Evolutionary conservation across 2,113 vertebrate genomes (phyloP).

Genomic region (Holacanthus passer): DNA sequence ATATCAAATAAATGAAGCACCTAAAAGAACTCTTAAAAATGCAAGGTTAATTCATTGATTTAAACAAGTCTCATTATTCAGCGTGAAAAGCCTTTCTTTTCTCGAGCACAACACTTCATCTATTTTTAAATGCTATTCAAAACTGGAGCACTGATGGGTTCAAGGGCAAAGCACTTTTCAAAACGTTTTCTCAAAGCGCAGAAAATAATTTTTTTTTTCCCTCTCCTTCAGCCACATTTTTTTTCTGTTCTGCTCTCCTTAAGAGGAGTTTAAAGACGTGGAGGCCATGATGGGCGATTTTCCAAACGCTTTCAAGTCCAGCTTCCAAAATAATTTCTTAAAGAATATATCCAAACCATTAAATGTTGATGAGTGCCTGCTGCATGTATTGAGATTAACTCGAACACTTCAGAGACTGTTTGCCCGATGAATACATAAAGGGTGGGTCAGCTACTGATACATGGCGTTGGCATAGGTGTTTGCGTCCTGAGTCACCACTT

Average conservation of each 20-base stretch:
- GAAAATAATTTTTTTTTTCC: conserved; percentile 39
- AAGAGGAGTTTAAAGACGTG: conserved; percentile 47
- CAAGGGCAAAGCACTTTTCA: conserved; percentile 59
- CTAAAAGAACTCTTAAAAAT: conserved; percentile 45
- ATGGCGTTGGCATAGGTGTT: conserved; percentile 10
- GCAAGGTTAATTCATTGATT: conserved; percentile 52
- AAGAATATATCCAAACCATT: conserved; percentile 28
- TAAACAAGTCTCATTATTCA: conserved; percentile 46
- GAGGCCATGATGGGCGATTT: conserved; percentile 29
- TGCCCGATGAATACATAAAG: not conserved
- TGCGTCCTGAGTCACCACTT: conserved; percentile 20
- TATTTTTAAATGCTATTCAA: conserved; percentile 47
- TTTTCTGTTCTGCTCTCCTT: conserved; percentile 35
- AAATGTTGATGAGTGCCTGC: conserved; percentile 9
- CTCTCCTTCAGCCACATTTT: conserved; percentile 37
- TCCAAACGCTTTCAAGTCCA: conserved; percentile 51
- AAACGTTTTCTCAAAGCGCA: conserved; percentile 35
- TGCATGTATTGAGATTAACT: conserved; percentile 10
- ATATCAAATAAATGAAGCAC: conserved; percentile 46
- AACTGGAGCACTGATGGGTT: conserved; percentile 58
- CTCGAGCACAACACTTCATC: not conserved
- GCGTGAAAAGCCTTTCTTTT: conserved; percentile 10
- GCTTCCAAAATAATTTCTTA: conserved; percentile 34
- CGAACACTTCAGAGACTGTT: not conserved
- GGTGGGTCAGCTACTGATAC: not conserved